Conservation (phyloP, 2,888 invertebrate genomes). For the Salpingus planirostris region DNA sequence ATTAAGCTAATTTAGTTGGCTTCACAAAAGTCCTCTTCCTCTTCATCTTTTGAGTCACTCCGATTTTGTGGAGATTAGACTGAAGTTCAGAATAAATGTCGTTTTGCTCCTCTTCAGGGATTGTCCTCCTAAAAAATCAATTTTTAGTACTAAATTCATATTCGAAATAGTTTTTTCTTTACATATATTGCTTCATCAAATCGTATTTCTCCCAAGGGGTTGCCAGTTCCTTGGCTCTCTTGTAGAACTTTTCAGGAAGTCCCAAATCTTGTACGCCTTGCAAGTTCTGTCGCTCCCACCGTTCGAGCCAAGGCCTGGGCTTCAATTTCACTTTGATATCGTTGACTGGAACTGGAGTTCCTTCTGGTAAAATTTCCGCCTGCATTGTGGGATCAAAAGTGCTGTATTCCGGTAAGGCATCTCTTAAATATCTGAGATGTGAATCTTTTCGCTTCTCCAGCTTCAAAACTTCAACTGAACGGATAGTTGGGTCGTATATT, state of each 20-base stretch:
- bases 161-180: conserved; percentile 19
- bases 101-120: conserved; percentile 80
- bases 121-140: conserved; percentile 59
- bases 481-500: conserved; percentile 88
- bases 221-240: conserved; percentile 48
- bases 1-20: conserved; percentile 45
- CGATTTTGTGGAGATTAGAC: conserved; percentile 62
- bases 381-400: conserved; percentile 92
- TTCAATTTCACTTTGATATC: conserved; percentile 56
- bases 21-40: conserved; percentile 53
- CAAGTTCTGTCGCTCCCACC: conserved; percentile 76
- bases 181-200: conserved; percentile 88
- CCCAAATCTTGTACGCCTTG: conserved; percentile 53
- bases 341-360: conserved; percentile 35
- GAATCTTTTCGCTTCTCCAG: conserved; percentile 91
- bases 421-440: conserved; percentile 77
- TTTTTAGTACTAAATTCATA: no score
- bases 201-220: conserved; percentile 87
- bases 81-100: conserved; percentile 80
- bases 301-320: conserved; percentile 80
- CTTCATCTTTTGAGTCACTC: conserved; percentile 55
- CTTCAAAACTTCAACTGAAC: conserved; percentile 80
- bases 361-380: conserved; percentile 67
- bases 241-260: conserved; percentile 33
- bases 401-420: conserved; percentile 84